Percentiles rank a stretch among this genome's conserved stretches.
Evolutionary conservation across 2,113 vertebrate species (phyloP).

Genomic region (Leuciscus idus): DNA sequence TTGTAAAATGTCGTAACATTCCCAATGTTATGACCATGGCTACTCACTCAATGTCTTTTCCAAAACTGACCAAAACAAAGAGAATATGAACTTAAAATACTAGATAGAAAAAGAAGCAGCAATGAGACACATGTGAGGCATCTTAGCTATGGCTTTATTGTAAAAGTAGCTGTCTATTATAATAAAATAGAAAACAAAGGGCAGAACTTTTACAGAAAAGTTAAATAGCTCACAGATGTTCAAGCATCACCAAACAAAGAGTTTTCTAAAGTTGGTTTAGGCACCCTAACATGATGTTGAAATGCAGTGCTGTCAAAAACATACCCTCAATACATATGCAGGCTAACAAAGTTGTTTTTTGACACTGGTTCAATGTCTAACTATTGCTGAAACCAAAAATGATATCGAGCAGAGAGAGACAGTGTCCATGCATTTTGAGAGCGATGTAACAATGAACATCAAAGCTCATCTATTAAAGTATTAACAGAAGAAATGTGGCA

Average conservation of each 20-base stretch:
- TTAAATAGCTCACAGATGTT: background rate
- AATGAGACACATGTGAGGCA: background rate
- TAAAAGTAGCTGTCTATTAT: background rate
- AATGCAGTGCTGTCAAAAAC: background rate
- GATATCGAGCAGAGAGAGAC: background rate
- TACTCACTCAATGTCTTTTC: background rate
- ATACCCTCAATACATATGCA: background rate
- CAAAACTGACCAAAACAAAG: background rate
- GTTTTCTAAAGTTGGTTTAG: background rate
- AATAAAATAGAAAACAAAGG: conserved; percentile 27
- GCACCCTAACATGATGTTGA: background rate
- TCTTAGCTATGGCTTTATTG: conserved; percentile 5
- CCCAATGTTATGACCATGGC: too few relatives aligned
- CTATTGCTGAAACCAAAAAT: background rate
- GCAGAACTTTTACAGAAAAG: background rate
- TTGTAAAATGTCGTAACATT: too few relatives aligned
- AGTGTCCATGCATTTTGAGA: background rate
- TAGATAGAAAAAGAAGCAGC: background rate
- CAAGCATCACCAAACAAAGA: background rate
- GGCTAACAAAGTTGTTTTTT: background rate
- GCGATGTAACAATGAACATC: background rate
- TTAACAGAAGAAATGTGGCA: background rate
- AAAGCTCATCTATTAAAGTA: background rate
- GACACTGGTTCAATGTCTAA: background rate
- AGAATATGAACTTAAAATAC: background rate